Base-by-base conservation (phyloP, 2,797 vertebrate genomes). In the Muraenolepis orangiensis region DNA sequence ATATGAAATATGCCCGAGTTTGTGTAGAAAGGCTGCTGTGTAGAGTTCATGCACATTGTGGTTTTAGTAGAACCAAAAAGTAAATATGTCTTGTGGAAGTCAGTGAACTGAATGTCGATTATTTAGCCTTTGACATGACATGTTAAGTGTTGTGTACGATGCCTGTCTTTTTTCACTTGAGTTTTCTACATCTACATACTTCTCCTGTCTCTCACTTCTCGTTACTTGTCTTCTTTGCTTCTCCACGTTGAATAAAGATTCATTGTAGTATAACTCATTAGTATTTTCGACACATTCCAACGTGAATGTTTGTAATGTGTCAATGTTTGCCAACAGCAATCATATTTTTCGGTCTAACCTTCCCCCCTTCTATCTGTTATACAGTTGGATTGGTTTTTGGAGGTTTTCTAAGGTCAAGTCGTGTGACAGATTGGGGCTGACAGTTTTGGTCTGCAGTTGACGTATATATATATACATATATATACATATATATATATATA, bases 331-430 rank as follows among this genome's bases (percentile, higher is more conserved):
- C 23, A 26, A 64, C 57, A 64, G 23, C 23, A 64, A 64, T n/a
- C n/a, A 57, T n/a, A 57, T 46, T 46, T 46, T 46, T 46, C 18
- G 18, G 42, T 57, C 51, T 11, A 57, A n/a, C 16, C 20, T 20
- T 57, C 20, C 6, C 20, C 6, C 51, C 51, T 57, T n/a, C 51
- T 57, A n/a, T 57, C 20, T 57, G 51, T 23, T 57, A n/a, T 57
- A 57, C 51, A 57, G n/a, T 36, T 67, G 51, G 64, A 66, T 28
- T 11, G 23, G 23, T 29, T 26, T 72, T 18, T 32, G 42, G 38
- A 26, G 40, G 51, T 70, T 76, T 75, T 75, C 71, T 70, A 31
- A 79, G 34, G 67, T 81, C 83, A 28, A 67, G 14, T 84, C 69
- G 31, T 6, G 34, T 76, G 69, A 76, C 72, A 73, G 77, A 85